A percentile compares a stretch with the other conserved stretches of the same genome.
Evolutionary conservation across 2,113 vertebrate genomes (phyloP).

Genomic region (Crotalus helleri): DNA sequence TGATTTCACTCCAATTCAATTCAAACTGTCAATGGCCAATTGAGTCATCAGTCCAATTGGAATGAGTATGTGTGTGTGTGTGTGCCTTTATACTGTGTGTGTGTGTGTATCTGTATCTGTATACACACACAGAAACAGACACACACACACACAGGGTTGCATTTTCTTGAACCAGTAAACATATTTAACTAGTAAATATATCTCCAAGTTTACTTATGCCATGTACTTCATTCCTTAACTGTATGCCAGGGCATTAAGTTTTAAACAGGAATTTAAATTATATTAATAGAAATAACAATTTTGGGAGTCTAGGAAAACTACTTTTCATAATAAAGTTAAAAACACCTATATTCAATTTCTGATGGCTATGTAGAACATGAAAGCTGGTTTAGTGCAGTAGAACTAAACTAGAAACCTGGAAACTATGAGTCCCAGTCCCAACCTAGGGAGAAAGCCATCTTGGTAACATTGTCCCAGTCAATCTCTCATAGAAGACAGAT

Average conservation of each 20-base stretch:
- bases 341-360: background rate
- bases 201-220: background rate
- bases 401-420: background rate
- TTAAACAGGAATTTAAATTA: background rate
- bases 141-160: background rate
- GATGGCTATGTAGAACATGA: background rate
- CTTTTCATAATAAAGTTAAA: background rate
- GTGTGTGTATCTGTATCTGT: background rate
- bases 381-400: background rate
- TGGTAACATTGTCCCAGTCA: background rate
- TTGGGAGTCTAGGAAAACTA: background rate
- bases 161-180: background rate
- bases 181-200: background rate
- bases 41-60: background rate
- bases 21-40: background rate
- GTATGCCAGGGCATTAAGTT: background rate
- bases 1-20: background rate
- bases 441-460: background rate
- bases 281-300: background rate
- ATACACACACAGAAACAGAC: no score
- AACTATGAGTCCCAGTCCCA: background rate
- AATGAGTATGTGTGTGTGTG: background rate
- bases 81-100: no score
- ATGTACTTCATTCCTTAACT: background rate
- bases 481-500: background rate